phyloP scores from a whole-genome alignment of 2,113 vertebrate species.

The Pipra filicauda region DNA sequence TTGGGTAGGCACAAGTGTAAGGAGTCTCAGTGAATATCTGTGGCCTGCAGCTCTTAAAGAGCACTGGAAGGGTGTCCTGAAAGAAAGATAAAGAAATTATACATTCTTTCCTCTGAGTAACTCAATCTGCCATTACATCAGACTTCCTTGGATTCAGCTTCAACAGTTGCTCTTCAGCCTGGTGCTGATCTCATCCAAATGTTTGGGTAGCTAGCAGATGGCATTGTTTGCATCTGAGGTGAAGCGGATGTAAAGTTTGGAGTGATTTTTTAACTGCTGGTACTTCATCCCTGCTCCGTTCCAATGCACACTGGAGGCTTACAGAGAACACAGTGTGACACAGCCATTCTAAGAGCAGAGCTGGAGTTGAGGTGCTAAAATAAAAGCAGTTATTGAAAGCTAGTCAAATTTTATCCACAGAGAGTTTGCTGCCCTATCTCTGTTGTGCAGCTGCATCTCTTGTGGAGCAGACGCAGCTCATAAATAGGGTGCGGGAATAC shows the following conservation, averaged over 20 bases:
- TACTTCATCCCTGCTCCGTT: not conserved
- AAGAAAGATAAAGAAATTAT: not conserved
- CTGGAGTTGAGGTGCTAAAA: not conserved
- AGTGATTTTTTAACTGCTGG: not conserved
- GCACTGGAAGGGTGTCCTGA: not conserved
- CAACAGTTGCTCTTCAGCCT: not conserved
- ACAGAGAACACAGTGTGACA: not conserved
- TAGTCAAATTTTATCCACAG: not conserved
- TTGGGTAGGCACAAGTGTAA: not conserved
- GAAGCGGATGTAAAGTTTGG: not conserved
- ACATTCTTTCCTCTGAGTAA: not conserved
- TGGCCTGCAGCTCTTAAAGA: not conserved
- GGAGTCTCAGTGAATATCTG: not conserved
- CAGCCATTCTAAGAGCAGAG: not conserved
- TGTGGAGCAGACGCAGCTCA: not conserved
- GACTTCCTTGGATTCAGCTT: not conserved
- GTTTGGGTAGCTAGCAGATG: not conserved
- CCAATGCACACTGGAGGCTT: not conserved
- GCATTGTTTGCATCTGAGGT: not conserved
- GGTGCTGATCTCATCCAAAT: not conserved
- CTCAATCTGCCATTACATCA: not conserved
- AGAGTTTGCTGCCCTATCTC: conserved; percentile 3
- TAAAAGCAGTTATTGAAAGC: not conserved
- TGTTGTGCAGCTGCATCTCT: not conserved
- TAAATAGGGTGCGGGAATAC: not conserved